Evolutionary conservation across 2,797 vertebrate genomes (phyloP), one percentile per base, ranked within the genome.

Genomic region (Silurus aristotelis): DNA sequence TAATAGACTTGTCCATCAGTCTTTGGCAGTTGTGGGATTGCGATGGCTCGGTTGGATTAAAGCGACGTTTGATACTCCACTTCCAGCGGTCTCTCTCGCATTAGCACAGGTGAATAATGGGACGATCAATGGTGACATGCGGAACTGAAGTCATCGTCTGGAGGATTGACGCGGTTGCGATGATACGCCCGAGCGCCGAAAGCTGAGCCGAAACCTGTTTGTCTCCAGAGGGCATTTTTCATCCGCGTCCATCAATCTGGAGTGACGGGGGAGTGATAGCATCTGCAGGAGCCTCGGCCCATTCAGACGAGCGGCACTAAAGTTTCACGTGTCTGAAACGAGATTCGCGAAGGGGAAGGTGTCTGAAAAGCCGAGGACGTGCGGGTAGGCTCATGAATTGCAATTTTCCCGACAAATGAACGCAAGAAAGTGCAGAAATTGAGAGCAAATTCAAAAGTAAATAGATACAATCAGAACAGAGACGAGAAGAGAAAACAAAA

Each of bases 201-300:
- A 92, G 87, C 88, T 43, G 91, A 93, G 92, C 90, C 90, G 87
- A 87, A 52, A 89, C 81, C 81, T 79, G 85, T 82, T 73, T 93
- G 91, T 92, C 93, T 89, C 58, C 90, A 89, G 93, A 93, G 85
- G 88, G 88, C 88, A 92, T 94, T 94, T 94, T 93, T 94, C 93
- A 94, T 93, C 92, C 91, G 91, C 92, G 82, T 93, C 91, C 90
- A 92, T 89, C 93, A 91, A 89, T 93, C 89, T 63, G 87, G 93
- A 91, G 90, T 95, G 95, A 95, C 94, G 93, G 91, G 92, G 64
- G 90, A 91, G 86, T 92, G 94, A 94, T 93, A 94, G 92, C 88
- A 88, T 83, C 88, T 91, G 91, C 92, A 91, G 70, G 46, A 48
- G 46, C 38, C 20, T 38, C 55, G 70, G 67, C 68, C 81, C 38